phyloP scores from a whole-genome alignment of 2,113 vertebrate species.

The Pantherophis guttatus region DNA sequence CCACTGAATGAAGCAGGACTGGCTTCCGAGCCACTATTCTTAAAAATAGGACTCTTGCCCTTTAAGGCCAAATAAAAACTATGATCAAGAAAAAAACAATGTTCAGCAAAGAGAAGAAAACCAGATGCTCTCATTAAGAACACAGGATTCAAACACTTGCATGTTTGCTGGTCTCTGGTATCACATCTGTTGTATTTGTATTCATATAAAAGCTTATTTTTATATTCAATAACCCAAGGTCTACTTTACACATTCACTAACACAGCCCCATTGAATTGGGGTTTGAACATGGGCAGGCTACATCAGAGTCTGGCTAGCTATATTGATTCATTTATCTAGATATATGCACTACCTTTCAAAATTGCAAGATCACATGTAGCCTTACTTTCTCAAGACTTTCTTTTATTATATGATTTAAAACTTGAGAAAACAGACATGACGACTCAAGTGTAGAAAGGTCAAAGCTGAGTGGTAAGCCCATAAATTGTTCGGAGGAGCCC shows the following conservation, averaged over 20 bases:
- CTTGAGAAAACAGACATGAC: neutral
- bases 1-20: neutral
- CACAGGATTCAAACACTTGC: conserved; percentile 34
- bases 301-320: conserved; percentile 2
- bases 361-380: fast-evolving
- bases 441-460: neutral
- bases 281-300: conserved; percentile 41
- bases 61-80: neutral
- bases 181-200: conserved; percentile 27
- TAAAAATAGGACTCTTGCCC: neutral
- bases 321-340: conserved; percentile 5
- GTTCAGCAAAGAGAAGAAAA: conserved; percentile 42
- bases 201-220: conserved; percentile 37
- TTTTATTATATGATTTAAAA: neutral
- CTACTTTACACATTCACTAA: neutral
- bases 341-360: neutral
- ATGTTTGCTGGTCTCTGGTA: neutral
- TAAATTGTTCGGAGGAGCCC: neutral
- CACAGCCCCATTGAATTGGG: conserved; percentile 24
- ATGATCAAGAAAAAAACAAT: conserved; percentile 2
- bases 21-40: neutral
- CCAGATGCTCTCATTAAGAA: conserved; percentile 53
- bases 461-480: neutral
- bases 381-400: neutral
- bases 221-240: conserved; percentile 6